Conservation (phyloP, 1,140 invertebrate genomes). For the Eurytemora carolleeae region DNA sequence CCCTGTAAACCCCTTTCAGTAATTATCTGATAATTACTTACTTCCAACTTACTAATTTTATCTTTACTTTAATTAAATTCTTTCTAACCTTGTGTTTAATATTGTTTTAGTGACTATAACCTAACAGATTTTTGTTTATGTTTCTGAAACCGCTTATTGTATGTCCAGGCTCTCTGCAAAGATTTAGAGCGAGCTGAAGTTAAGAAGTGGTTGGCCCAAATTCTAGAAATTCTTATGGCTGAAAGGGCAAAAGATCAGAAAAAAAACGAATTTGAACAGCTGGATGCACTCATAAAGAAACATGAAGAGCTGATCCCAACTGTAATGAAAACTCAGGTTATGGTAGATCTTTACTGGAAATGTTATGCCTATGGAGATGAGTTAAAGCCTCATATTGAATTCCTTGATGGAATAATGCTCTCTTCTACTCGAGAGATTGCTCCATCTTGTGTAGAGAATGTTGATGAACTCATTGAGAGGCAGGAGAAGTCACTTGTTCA, state of each 20-base stretch:
- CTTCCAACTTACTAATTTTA: no score
- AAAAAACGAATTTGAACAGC: slow-evolving; percentile 18
- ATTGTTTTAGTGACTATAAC: no score
- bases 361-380: slow-evolving; percentile 21
- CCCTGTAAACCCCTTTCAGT: no score
- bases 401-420: slow-evolving; percentile 19
- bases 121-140: no score
- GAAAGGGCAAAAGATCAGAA: slow-evolving; percentile 21
- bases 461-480: slow-evolving; percentile 21
- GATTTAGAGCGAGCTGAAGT: slow-evolving; percentile 20
- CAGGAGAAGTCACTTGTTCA: slow-evolving; percentile 18
- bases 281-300: slow-evolving; percentile 20
- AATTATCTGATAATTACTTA: no score
- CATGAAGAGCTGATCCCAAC: slow-evolving; percentile 19
- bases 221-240: slow-evolving; percentile 18
- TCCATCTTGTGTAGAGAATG: slow-evolving; percentile 20
- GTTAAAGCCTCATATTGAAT: slow-evolving; percentile 19
- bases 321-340: slow-evolving; percentile 12
- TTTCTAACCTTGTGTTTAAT: no score
- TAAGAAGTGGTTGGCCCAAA: slow-evolving; percentile 21
- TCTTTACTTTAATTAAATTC: no score
- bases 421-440: slow-evolving; percentile 20
- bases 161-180: slow-evolving; percentile 20
- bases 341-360: slow-evolving; percentile 19
- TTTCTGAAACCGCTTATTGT: no score